Base-by-base conservation (phyloP, 1,140 invertebrate genomes). In the Homalodisca vitripennis region DNA sequence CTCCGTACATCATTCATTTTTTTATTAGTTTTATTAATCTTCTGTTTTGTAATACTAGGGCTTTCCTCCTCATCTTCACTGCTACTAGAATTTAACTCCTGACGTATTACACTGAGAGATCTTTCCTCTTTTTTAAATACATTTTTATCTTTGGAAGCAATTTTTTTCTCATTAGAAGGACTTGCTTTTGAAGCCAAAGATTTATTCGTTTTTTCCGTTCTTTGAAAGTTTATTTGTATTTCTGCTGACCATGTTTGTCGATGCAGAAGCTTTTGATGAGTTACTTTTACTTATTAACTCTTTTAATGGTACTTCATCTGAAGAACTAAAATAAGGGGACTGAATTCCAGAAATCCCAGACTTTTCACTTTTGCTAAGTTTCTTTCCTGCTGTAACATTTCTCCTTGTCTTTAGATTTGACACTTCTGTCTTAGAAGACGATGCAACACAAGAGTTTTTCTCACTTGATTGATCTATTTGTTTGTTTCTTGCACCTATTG, bases 401-500 rank as follows among this genome's bases (percentile, higher is more conserved):
- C n/a, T n/a, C n/a, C n/a, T n/a, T n/a, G n/a, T 55, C 27, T 60
- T 60, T 26, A 29, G 6, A 60, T 60, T 60, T 20, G 34, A 68
- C 46, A 69, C 22, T 26, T 3, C 34, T 41, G 34, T 41, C 17
- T 41, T 41, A 41, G 34, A 41, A 10, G 6, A 10, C 34, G 6
- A 30, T 53, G 32, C 74, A 71, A 67, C 68, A 69, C 46, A 73
- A 3, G 20, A 24, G 17, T 60, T 60, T 12, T 6, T 22, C 6
- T n/a, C 51, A 10, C 6, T 6, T 55, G 3, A 12, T 62, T 62
- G 24, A 10, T 62, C 30, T 3, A 20, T 64, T 30, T 64, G 62
- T 32, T 64, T 75, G 67, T 65, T 71, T 76, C 68, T 24, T 12
- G 6, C 22, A 53, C 20, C 22, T 6, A 14, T 53, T 3, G 48